Percentiles rank a stretch among this genome's conserved stretches.
Conservation (phyloP, 2,113 vertebrate species). For the Silurus glanis region DNA sequence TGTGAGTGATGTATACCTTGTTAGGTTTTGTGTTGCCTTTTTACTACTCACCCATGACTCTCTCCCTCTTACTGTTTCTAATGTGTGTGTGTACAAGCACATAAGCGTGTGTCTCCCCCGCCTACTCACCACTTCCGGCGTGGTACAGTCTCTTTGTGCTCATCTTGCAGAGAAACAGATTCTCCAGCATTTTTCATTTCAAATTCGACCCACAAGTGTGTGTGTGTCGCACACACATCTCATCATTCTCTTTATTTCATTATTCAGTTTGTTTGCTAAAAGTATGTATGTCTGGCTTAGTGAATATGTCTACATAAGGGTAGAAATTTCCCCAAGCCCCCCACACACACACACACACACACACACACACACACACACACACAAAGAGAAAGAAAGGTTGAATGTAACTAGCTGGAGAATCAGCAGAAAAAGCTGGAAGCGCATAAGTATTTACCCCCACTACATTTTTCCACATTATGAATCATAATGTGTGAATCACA, state of each 20-base stretch:
- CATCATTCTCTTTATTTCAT: not conserved
- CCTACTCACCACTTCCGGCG: slow-evolving; percentile 38
- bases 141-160: slow-evolving; percentile 14
- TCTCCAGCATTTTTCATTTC: slow-evolving; percentile 39
- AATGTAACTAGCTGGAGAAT: not conserved
- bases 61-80: slow-evolving; percentile 7
- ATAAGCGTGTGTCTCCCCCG: not conserved
- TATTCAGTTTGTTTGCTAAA: not conserved
- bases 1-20: not conserved
- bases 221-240: not conserved
- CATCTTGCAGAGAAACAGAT: slow-evolving; percentile 28
- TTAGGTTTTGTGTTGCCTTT: not conserved
- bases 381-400: not conserved
- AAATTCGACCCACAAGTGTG: slow-evolving; percentile 12
- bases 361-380: slow-evolving; percentile 12
- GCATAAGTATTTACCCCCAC: not conserved
- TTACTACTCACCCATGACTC: not conserved
- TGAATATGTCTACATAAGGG: not conserved
- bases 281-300: slow-evolving; percentile 1
- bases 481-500: not conserved
- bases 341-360: slow-evolving; percentile 24
- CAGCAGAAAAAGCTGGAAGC: not conserved
- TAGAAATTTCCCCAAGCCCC: not conserved
- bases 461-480: not conserved
- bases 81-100: not conserved